Conservation (phyloP, 2,797 vertebrate genomes). For the Helarctos malayanus region DNA sequence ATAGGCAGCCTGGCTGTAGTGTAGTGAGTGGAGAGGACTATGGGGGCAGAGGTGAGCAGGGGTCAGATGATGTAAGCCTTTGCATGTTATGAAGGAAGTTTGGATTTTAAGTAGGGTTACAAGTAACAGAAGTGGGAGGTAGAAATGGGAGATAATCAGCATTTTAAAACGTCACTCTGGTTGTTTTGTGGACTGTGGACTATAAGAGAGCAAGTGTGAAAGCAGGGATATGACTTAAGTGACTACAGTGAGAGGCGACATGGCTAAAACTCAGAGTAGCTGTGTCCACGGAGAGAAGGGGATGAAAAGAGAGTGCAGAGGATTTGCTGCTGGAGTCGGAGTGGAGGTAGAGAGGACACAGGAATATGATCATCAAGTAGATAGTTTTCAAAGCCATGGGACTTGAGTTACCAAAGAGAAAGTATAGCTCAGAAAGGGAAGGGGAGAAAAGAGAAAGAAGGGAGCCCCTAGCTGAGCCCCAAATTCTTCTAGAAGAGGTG, state of each 20-base stretch:
- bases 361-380: not conserved
- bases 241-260: not conserved
- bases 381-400: not conserved
- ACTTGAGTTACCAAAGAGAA: not conserved
- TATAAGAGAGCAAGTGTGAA: not conserved
- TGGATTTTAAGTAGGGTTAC: not conserved
- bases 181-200: not conserved
- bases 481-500: not conserved
- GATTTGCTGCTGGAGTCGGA: not conserved
- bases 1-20: not conserved
- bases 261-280: not conserved
- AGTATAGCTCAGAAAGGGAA: not conserved
- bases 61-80: not conserved
- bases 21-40: rapidly evolving
- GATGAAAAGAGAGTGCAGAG: not conserved
- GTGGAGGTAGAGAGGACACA: not conserved
- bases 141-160: not conserved
- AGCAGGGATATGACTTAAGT: not conserved
- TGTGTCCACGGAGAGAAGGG: not conserved
- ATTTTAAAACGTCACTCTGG: not conserved
- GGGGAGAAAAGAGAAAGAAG: not conserved
- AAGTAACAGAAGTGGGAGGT: not conserved
- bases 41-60: not conserved
- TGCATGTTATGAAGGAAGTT: not conserved
- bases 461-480: not conserved